Evolutionary conservation across 2,113 vertebrate species (phyloP).

Genomic region (Tragelaphus imberbis): DNA sequence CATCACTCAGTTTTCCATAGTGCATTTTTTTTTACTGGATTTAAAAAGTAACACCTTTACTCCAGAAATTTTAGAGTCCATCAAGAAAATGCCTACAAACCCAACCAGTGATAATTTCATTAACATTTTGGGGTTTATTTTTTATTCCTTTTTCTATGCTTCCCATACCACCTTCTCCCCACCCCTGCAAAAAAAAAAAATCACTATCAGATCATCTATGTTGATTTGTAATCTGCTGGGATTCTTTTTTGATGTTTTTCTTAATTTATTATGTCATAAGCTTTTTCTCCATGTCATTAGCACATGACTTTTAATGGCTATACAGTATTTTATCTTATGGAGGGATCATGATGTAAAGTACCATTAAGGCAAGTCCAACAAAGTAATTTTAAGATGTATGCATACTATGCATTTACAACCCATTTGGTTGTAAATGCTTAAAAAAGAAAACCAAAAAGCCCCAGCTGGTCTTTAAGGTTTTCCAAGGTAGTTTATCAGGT

Average conservation of each 20-base stretch:
- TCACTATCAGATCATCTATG: neutral
- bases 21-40: conserved; percentile 1
- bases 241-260: neutral
- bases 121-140: neutral
- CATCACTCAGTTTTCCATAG: neutral
- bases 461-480: neutral
- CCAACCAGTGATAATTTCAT: neutral
- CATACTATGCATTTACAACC: neutral
- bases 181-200: neutral
- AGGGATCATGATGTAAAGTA: neutral
- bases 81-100: neutral
- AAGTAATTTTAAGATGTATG: conserved; percentile 16
- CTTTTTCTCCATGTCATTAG: neutral
- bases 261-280: neutral
- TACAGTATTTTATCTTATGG: neutral
- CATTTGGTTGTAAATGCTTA: conserved; percentile 38
- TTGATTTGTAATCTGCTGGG: neutral
- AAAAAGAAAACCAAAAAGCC: neutral
- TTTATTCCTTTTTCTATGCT: neutral
- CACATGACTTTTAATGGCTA: neutral
- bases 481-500: neutral
- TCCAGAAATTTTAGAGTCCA: conserved; percentile 24
- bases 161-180: neutral
- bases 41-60: neutral
- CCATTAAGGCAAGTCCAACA: conserved; percentile 20